Percentiles rank a stretch among this genome's conserved stretches.
phyloP scores from a whole-genome alignment of 2,888 invertebrate species.

The Lochmaea crataegi region DNA sequence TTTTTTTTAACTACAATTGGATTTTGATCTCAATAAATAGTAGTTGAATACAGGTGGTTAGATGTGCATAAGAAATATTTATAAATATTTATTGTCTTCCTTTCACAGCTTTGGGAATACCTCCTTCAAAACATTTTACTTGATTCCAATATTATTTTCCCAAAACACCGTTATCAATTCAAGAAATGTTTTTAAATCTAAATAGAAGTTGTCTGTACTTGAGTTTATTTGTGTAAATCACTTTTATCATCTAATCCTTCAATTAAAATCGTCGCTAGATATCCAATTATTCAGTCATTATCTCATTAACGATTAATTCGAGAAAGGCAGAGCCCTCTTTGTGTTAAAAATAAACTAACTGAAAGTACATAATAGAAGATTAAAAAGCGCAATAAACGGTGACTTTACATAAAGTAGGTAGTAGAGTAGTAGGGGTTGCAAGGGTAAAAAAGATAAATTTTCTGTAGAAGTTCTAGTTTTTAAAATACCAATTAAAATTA shows the following conservation, averaged over 20 bases:
- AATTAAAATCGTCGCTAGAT: background rate
- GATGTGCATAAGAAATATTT: too few species aligned
- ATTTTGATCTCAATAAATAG: too few species aligned
- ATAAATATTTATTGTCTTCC: too few species aligned
- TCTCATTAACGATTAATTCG: constrained; percentile 3
- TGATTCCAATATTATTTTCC: too few species aligned
- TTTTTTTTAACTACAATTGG: too few species aligned
- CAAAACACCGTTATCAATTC: background rate
- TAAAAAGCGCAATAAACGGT: background rate
- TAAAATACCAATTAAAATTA: too few species aligned
- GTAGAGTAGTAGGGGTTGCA: too few species aligned
- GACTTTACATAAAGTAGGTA: background rate
- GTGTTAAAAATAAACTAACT: constrained; percentile 6
- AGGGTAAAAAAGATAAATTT: too few species aligned
- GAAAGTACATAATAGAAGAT: background rate
- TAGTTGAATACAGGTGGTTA: too few species aligned
- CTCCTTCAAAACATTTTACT: too few species aligned
- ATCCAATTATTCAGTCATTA: constrained; percentile 1
- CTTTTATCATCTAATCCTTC: background rate
- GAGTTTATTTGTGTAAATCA: background rate
- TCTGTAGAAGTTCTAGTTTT: too few species aligned
- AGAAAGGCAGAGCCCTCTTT: background rate
- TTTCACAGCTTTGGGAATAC: too few species aligned
- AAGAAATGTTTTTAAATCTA: constrained; percentile 3
- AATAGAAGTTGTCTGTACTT: background rate